Percentiles rank a stretch among this genome's conserved stretches.
Evolutionary conservation across 2,797 vertebrate genomes (phyloP).

Genomic region (Periophthalmus magnuspinnatus): DNA sequence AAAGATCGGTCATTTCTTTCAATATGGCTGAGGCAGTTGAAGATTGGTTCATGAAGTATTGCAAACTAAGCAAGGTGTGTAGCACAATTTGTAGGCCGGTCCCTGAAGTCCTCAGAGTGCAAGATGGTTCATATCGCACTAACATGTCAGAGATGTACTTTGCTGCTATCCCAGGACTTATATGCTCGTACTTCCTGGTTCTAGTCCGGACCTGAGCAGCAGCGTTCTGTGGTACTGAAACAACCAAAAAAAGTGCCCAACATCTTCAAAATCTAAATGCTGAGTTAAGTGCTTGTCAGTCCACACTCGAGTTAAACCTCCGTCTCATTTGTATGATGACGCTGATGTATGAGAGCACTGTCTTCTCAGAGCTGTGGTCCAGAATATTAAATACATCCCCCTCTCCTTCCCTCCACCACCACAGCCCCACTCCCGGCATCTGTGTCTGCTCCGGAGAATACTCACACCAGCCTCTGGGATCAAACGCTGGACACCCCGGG

Average conservation of each 20-base stretch:
- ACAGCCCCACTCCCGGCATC: slow-evolving; percentile 12
- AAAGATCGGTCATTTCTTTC: no score
- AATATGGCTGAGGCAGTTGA: no score
- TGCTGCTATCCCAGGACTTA: no score
- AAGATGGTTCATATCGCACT: no score
- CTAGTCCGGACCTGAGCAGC: no score
- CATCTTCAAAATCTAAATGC: background rate
- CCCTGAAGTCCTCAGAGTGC: no score
- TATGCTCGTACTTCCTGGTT: no score
- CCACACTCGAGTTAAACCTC: slow-evolving; percentile 65
- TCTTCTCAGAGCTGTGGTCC: slow-evolving; percentile 71
- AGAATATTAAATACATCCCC: slow-evolving; percentile 74
- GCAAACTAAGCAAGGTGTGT: no score
- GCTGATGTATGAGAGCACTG: slow-evolving; percentile 77
- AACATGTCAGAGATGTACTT: no score
- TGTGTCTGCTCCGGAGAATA: slow-evolving; percentile 46
- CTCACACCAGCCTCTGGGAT: slow-evolving; percentile 69
- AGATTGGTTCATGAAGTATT: no score
- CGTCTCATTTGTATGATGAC: slow-evolving; percentile 80
- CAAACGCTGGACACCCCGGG: slow-evolving; percentile 63
- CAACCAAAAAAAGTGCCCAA: background rate
- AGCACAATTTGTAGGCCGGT: no score
- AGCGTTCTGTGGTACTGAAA: no score
- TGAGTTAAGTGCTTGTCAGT: background rate
- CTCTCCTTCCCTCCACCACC: slow-evolving; percentile 37